A percentile compares a stretch with the other conserved stretches of the same genome.
Conservation (phyloP, 2,888 invertebrate species). For the Acronicta psi region DNA sequence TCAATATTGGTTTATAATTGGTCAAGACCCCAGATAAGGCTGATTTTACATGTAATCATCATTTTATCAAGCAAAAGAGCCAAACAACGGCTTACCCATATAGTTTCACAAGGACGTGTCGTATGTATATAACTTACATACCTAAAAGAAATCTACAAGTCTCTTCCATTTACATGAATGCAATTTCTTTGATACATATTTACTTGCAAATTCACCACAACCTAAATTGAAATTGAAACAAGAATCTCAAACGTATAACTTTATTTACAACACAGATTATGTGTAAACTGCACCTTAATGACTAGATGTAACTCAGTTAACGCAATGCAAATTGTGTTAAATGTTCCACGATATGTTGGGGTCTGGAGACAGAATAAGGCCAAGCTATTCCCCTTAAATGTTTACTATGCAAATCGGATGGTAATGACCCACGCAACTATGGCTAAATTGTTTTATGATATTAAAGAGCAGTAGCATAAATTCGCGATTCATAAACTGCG, state of each 20-base stretch:
- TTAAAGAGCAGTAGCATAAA: constrained; percentile 37
- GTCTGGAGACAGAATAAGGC: constrained; percentile 31
- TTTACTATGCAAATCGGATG: constrained; percentile 51
- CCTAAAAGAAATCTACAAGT: too few species aligned
- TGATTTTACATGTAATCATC: too few species aligned
- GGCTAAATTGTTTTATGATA: constrained; percentile 48
- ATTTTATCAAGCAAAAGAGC: too few species aligned
- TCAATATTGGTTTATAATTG: too few species aligned
- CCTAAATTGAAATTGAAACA: background rate
- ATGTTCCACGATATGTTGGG: constrained; percentile 57
- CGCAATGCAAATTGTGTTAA: constrained; percentile 61
- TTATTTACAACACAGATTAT: constrained; percentile 9
- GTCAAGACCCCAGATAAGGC: too few species aligned
- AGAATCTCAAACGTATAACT: background rate
- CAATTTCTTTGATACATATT: too few species aligned
- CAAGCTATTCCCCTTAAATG: constrained; percentile 53
- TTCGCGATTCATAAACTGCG: constrained; percentile 22
- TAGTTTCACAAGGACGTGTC: too few species aligned
- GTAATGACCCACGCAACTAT: constrained; percentile 45
- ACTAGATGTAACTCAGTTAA: constrained; percentile 31
- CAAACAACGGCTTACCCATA: too few species aligned
- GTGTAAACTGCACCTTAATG: constrained; percentile 21
- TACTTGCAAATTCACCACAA: background rate
- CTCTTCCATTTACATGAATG: too few species aligned
- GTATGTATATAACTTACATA: too few species aligned